phyloP scores from a whole-genome alignment of 1,140 invertebrate species.

The Ostrea edulis region DNA sequence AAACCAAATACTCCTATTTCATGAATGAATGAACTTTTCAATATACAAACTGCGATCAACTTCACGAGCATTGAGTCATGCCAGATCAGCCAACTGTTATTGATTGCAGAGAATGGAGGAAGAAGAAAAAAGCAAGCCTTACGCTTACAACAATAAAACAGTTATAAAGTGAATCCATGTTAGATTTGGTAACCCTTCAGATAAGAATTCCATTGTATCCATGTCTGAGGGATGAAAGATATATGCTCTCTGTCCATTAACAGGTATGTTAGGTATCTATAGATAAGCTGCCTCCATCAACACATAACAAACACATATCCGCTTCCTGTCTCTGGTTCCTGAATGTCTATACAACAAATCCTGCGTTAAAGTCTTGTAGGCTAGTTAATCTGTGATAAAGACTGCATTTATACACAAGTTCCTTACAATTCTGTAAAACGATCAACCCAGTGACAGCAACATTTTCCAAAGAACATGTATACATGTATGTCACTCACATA shows the following conservation, averaged over 20 bases:
- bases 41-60: conserved; percentile 1
- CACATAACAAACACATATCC: neutral
- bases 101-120: conserved; percentile 7
- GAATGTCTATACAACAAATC: conserved; percentile 3
- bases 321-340: conserved; percentile 11
- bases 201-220: conserved; percentile 34
- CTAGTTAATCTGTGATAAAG: too few species aligned
- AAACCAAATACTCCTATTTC: conserved; percentile 19
- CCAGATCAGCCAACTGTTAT: neutral
- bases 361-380: neutral
- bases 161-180: conserved; percentile 1
- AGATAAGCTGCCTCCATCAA: neutral
- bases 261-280: neutral
- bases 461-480: too few species aligned
- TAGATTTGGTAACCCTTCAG: conserved; percentile 7
- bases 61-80: neutral
- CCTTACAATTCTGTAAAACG: too few species aligned
- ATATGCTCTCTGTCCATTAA: neutral
- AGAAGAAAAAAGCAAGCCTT: conserved; percentile 1
- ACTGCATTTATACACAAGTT: too few species aligned
- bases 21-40: conserved; percentile 21
- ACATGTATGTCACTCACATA: too few species aligned
- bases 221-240: neutral
- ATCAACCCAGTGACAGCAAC: too few species aligned
- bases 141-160: neutral